Base-by-base conservation (phyloP, 2,113 vertebrate genomes). In the Phocoena sinus region DNA sequence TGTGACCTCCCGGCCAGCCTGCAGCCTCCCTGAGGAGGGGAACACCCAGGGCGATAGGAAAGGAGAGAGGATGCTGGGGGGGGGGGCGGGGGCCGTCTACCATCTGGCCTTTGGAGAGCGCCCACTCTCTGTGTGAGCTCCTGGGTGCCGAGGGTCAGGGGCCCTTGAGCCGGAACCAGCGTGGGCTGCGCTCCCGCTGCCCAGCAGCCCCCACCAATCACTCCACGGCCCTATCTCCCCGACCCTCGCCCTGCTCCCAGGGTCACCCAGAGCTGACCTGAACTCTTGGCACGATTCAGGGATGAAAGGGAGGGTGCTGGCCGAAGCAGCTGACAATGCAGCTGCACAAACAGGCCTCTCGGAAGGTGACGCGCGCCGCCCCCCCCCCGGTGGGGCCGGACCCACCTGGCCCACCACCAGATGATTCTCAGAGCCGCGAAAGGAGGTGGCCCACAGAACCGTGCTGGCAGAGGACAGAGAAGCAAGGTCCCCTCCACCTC, bases 41-140 rank as follows among this genome's bases (percentile, higher is more conserved):
- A 97, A 95, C 96, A 98, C 94, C 96, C 96, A 95, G 71, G 88
- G 85, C 0, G 88, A 90, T 65, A 92, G 85, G 95, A 98, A 95
- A 94, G n/a, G 86, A 86, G 53, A 77, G 77, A 87, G 84, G 70
- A 77, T 8, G 2, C 0, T 0, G 36, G 53, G 50, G 33, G 3
- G 0, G 0, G n/a, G n/a, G n/a, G n/a, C n/a, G n/a, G 6, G 4
- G 36, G 79, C 26, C 2, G 70, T 38, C 83, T 36, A 28, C n/a
- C 62, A 65, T 25, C 44, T 47, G 83, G 26, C 58, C 83, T 95
- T 89, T 50, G 90, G 89, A 68, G 68, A 96, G 63, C 38, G 47
- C 68, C 33, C 3, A 26, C 67, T 58, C 41, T 58, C 68, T 36
- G 18, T 71, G 82, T 38, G 63, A 70, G 74, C 56, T 81, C 38